These are phyloP conservation scores for Virgularia gustaviana DNA, from an alignment of 92 coral and sea anemone species.

Conservation along the genomic window DNA sequence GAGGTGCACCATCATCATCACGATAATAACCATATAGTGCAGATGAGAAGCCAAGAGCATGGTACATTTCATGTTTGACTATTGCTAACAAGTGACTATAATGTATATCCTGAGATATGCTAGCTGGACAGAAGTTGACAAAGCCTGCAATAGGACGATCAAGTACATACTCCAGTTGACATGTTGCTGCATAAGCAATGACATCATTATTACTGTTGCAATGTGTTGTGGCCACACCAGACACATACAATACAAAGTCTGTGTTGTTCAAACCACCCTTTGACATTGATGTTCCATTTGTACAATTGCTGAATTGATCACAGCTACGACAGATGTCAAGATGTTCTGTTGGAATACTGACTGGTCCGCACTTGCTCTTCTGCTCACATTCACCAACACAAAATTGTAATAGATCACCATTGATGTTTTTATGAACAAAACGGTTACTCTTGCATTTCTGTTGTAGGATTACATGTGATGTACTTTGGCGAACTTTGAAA, in stretches of 20 bases:
- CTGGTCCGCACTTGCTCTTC: slow-evolving; percentile 64
- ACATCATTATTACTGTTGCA: slow-evolving; percentile 48
- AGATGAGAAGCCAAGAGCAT: slow-evolving; percentile 89
- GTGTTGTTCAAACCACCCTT: slow-evolving; percentile 53
- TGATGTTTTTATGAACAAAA: slow-evolving; percentile 48
- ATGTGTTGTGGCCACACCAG: slow-evolving; percentile 52
- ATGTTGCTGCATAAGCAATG: slow-evolving; percentile 75
- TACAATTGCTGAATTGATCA: slow-evolving; percentile 48
- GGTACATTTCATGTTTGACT: slow-evolving; percentile 87
- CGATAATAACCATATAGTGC: slow-evolving; percentile 82
- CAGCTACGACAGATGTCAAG: slow-evolving; percentile 78
- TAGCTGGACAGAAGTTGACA: slow-evolving; percentile 75
- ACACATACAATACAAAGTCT: slow-evolving; percentile 77
- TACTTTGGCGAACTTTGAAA: slow-evolving; percentile 67
- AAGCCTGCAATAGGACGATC: slow-evolving; percentile 97
- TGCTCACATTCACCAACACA: slow-evolving; percentile 65
- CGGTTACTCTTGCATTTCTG: slow-evolving; percentile 62
- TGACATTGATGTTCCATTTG: slow-evolving; percentile 39
- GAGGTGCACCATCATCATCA: slow-evolving; percentile 59
- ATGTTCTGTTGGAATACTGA: slow-evolving; percentile 57
- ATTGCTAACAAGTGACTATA: slow-evolving; percentile 71
- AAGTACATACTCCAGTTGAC: slow-evolving; percentile 72
- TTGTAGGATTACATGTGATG: slow-evolving; percentile 63
- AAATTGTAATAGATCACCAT: slow-evolving; percentile 69
- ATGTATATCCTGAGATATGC: slow-evolving; percentile 44